Percentiles rank a stretch among this genome's conserved stretches.
Evolutionary conservation across 92 coral and sea anemone species (phyloP).

Genomic region (Actinernus sp.): DNA sequence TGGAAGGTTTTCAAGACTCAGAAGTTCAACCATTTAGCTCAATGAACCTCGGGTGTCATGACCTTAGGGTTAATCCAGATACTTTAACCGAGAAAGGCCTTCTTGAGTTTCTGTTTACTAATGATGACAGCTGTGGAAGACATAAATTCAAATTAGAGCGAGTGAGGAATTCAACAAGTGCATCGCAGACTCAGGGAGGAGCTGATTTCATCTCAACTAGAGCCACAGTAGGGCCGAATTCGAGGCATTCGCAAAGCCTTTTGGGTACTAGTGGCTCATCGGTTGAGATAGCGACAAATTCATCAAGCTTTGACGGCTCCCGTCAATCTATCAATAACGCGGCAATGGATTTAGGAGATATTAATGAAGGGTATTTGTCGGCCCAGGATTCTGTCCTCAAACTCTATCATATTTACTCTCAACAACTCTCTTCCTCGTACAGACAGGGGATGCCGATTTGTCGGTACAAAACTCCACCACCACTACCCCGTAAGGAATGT

Average conservation of each 20-base stretch:
- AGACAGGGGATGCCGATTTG: constrained; percentile 62
- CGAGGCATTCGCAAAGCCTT: not conserved
- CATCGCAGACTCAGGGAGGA: not conserved
- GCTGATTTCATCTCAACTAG: not conserved
- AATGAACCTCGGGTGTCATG: constrained; percentile 18
- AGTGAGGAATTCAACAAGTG: not conserved
- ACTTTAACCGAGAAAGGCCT: constrained; percentile 50
- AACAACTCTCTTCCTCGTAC: constrained; percentile 72
- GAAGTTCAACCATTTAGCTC: too few relatives aligned
- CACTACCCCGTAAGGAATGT: constrained; percentile 41
- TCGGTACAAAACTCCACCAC: constrained; percentile 60
- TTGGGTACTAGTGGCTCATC: not conserved
- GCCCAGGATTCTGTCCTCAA: constrained; percentile 54
- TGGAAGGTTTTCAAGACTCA: constrained; percentile 5
- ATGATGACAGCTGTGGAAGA: constrained; percentile 29
- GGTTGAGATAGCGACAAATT: not conserved
- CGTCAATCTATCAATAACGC: not conserved
- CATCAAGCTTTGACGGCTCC: not conserved
- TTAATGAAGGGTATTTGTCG: constrained; percentile 1
- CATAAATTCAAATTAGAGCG: constrained; percentile 7
- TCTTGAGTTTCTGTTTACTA: constrained; percentile 74
- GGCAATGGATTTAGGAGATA: not conserved
- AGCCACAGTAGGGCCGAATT: not conserved
- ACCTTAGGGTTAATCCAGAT: constrained; percentile 21
- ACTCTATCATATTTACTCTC: constrained; percentile 65